Percentiles rank a stretch among this genome's conserved stretches.
Evolutionary conservation across 2,113 vertebrate genomes (phyloP).

Genomic region (Phoenicopterus ruber): DNA sequence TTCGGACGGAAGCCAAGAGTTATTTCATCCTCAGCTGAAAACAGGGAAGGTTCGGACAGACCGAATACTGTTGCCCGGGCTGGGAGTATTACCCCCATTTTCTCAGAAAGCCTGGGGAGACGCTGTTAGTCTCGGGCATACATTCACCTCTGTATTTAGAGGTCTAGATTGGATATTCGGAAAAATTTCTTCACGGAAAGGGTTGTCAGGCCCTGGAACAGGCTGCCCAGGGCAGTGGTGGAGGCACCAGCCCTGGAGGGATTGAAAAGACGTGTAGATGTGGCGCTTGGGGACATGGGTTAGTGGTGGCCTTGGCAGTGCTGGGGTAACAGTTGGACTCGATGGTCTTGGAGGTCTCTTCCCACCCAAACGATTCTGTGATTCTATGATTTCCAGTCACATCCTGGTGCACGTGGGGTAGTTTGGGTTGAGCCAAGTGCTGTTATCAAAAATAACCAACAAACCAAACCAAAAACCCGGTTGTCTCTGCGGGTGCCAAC

Average conservation of each 20-base stretch:
- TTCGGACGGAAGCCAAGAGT: neutral
- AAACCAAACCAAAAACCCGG: neutral
- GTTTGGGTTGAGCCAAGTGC: neutral
- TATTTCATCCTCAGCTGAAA: neutral
- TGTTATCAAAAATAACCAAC: neutral
- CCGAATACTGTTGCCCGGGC: too few relatives aligned
- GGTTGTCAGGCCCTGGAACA: too few relatives aligned
- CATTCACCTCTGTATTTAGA: accelerated
- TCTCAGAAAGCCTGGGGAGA: neutral
- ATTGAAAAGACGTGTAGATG: too few relatives aligned
- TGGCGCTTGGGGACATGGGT: too few relatives aligned
- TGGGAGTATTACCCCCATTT: neutral
- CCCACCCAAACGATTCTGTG: too few relatives aligned
- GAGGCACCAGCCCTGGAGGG: too few relatives aligned
- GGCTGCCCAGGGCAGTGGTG: too few relatives aligned
- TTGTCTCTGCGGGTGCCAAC: neutral
- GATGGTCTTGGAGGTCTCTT: too few relatives aligned
- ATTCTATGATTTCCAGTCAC: accelerated
- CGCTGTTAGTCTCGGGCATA: accelerated
- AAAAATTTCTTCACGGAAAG: too few relatives aligned
- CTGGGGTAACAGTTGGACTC: too few relatives aligned
- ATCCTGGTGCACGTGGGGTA: neutral
- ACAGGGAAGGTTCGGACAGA: neutral
- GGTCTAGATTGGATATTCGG: too few relatives aligned
- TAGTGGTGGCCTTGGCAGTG: too few relatives aligned